These are phyloP conservation scores for Rotaria sp. DNA, from an alignment of 2,888 invertebrate genomes.

Conservation along the genomic window DNA sequence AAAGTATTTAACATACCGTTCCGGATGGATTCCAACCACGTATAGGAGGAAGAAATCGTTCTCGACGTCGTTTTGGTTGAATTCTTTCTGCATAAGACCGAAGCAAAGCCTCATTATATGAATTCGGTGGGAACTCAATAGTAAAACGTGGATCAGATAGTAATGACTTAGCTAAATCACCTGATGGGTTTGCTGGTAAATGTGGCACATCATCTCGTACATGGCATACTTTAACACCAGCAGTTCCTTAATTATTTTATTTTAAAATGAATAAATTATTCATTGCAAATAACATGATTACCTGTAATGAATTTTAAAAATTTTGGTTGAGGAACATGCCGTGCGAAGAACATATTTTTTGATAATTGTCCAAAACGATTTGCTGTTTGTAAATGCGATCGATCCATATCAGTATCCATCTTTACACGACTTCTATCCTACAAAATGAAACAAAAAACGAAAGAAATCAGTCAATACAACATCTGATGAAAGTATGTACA, in stretches of 20 bases:
- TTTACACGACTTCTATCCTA: too few species aligned
- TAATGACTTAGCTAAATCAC: background rate
- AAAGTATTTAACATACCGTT: background rate
- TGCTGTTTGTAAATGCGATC: background rate
- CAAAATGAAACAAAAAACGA: too few species aligned
- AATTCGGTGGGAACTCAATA: background rate
- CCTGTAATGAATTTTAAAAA: conserved; percentile 35
- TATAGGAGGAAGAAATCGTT: conserved; percentile 22
- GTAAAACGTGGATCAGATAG: background rate
- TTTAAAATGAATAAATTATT: background rate
- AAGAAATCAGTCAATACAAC: too few species aligned
- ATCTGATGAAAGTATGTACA: background rate
- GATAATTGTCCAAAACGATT: conserved; percentile 24
- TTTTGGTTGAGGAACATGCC: conserved; percentile 34
- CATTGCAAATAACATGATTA: background rate
- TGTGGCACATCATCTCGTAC: conserved; percentile 9
- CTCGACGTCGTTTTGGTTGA: background rate
- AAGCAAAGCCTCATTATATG: background rate
- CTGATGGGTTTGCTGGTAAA: background rate
- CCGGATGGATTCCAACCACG: background rate
- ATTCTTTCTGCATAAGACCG: background rate
- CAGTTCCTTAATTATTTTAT: conserved; percentile 31
- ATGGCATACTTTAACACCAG: conserved; percentile 31
- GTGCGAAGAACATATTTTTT: conserved; percentile 37
- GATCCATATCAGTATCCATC: background rate